Percentiles rank a stretch among this genome's conserved stretches.
Evolutionary conservation across 2,888 invertebrate species (phyloP).

Genomic region (Lathronympha strigana): DNA sequence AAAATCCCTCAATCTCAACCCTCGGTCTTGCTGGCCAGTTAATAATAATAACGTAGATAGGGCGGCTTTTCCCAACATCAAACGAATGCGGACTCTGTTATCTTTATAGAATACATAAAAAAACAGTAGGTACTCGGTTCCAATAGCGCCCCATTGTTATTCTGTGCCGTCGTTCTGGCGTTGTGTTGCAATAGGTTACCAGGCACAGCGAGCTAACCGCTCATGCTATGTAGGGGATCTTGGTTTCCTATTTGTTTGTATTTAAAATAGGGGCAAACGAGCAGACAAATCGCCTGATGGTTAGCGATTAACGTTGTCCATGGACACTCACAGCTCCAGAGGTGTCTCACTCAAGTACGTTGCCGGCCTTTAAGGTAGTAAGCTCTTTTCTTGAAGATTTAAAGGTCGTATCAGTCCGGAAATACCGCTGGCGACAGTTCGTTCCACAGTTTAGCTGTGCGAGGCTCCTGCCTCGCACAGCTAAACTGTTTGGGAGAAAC

Average conservation of each 20-base stretch:
- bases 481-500: no score
- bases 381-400: no score
- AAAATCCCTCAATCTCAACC: background rate
- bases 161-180: conserved; percentile 7
- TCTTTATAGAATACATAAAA: conserved; percentile 4
- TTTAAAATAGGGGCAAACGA: no score
- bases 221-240: background rate
- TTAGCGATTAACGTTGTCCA: no score
- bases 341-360: no score
- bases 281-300: no score
- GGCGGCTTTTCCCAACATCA: conserved; percentile 12
- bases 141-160: conserved; percentile 11
- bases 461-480: no score
- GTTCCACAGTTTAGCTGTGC: no score
- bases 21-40: background rate
- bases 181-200: background rate
- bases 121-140: background rate
- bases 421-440: no score
- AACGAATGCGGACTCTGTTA: background rate
- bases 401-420: no score
- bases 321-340: no score
- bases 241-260: background rate
- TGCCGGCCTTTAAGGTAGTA: no score
- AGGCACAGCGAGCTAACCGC: background rate
- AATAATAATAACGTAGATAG: background rate